phyloP scores from a whole-genome alignment of 2,797 vertebrate genomes.

The Urophycis tenuis region DNA sequence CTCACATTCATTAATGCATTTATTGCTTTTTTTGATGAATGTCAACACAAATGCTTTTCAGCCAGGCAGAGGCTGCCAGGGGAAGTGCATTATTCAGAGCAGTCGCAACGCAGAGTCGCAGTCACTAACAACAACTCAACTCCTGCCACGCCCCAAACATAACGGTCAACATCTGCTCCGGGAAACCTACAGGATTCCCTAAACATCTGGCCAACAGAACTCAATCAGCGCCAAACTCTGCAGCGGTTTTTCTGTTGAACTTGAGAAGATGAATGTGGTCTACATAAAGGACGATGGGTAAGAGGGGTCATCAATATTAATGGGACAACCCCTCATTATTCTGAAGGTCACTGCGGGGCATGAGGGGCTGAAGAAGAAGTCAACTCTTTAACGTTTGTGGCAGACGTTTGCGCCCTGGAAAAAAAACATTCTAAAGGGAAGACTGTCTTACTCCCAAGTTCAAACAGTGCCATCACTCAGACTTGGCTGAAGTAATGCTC shows the following conservation, averaged over 20 bases:
- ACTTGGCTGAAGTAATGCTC: neutral
- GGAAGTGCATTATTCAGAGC: neutral
- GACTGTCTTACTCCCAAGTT: slow-evolving; percentile 29
- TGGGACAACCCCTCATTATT: slow-evolving; percentile 58
- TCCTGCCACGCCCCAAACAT: neutral
- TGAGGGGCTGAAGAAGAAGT: slow-evolving; percentile 44
- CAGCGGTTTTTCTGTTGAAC: neutral
- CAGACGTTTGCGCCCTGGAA: no score
- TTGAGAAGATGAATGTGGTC: slow-evolving; percentile 29
- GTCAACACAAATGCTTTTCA: neutral
- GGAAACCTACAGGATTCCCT: slow-evolving; percentile 19
- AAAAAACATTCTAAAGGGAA: slow-evolving; percentile 37
- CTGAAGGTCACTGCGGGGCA: slow-evolving; percentile 53
- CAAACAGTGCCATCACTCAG: neutral
- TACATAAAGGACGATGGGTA: slow-evolving; percentile 25
- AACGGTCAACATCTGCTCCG: neutral
- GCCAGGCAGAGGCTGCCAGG: neutral
- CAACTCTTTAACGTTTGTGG: slow-evolving; percentile 45
- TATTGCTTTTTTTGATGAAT: neutral
- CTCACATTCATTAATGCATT: neutral
- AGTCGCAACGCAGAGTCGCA: neutral
- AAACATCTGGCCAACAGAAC: neutral
- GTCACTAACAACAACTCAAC: no score
- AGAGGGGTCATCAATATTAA: slow-evolving; percentile 58
- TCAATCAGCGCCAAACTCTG: neutral